Base-by-base conservation (phyloP, 2,888 invertebrate species). In the Orchestes rusci region DNA sequence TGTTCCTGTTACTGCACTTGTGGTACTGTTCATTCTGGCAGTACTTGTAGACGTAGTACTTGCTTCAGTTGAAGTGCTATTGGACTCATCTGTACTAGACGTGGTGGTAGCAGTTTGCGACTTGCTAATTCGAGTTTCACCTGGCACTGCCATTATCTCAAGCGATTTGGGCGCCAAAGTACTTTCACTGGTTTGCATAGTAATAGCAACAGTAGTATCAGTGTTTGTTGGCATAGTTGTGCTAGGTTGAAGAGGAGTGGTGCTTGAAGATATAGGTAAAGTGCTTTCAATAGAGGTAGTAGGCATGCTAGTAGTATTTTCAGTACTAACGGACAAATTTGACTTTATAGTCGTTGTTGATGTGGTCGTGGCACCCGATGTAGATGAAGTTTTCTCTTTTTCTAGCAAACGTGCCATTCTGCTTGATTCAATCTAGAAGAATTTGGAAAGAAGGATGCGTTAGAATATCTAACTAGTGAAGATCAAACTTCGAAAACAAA, bases 1-100 rank as follows among this genome's bases (percentile, higher is more conserved):
- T 67, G 76, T 68, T 70, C 73, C 75, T 66, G 75, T 46, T 40
- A 48, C 41, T 16, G 44, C 41, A 33, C 29, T 49, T 43, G 46
- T 53, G 40, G 46, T 51, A 42, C 45, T 48, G 42, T 45, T 40
- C 7, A 27, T 23, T 39, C 27, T 16, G 15, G 31, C 27, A 18
- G 42, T 44, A n/a, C 32, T 45, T 15, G 19, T 15, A 35, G 23
- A n/a, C 4, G 45, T 31, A 39, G 33, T 48, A 15, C 31, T 39
- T 4, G 41, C 37, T 45, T n/a, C n/a, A n/a, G n/a, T n/a, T n/a
- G n/a, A n/a, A 23, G 23, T 23, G 10, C 23, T 23, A 5, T 5
- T 23, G 5, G 5, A 5, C 5, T 10, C 10, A 23, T 5, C 10
- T 5, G 23, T 23, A 23, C 7, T 23, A 23, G 7, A 18, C 35